phyloP scores from a whole-genome alignment of 2,888 invertebrate genomes.

The Crematogaster levior region DNA sequence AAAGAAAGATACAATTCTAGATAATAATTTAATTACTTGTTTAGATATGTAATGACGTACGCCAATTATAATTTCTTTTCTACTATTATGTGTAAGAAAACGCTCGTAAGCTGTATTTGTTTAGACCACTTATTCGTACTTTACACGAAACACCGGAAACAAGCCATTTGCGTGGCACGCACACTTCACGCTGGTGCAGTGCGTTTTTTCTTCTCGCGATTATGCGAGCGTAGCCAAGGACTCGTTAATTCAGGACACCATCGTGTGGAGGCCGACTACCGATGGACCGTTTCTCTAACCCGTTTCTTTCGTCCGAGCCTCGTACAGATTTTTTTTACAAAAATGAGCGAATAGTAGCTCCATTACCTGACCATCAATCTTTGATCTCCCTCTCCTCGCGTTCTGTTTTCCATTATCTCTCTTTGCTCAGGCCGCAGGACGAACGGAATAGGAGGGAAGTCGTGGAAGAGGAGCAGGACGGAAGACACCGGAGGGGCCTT shows the following conservation, averaged over 20 bases:
- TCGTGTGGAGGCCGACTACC: conserved; percentile 1
- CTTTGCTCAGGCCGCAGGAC: conserved; percentile 25
- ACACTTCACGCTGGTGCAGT: conserved; percentile 27
- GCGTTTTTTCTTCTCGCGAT: conserved; percentile 23
- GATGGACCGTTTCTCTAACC: conserved; percentile 21
- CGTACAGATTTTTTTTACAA: background rate
- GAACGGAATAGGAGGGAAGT: conserved; percentile 19
- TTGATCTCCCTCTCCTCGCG: background rate
- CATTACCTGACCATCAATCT: conserved; percentile 80
- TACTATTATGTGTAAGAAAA: background rate
- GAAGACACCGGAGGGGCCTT: conserved; percentile 74
- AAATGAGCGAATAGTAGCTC: conserved; percentile 67
- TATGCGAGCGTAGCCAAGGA: conserved; percentile 22
- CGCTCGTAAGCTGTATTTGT: conserved; percentile 19
- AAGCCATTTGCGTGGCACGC: conserved; percentile 29
- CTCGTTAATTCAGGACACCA: conserved; percentile 41
- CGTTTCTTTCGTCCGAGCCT: conserved; percentile 3
- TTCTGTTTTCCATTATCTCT: background rate
- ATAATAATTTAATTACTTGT: conserved; percentile 1
- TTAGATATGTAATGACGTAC: conserved; percentile 1
- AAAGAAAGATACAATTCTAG: background rate
- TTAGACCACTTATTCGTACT: conserved; percentile 1
- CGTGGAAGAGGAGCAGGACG: conserved; percentile 56
- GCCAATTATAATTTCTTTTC: background rate
- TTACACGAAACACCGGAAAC: conserved; percentile 30